Conservation (phyloP, 2,888 invertebrate genomes). For the Zele albiditarsus region DNA sequence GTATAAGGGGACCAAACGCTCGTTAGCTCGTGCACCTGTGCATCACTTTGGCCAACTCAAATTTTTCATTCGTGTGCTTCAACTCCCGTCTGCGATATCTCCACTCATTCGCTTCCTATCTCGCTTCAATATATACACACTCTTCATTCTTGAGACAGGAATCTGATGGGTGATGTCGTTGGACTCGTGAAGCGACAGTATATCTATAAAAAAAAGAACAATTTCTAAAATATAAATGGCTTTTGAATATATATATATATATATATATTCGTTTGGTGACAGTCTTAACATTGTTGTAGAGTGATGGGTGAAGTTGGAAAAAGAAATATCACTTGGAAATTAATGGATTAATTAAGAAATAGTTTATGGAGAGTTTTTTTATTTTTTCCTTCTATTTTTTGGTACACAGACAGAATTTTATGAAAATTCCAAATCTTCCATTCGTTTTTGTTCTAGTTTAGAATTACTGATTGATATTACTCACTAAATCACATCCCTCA, state of each 20-base stretch:
- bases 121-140: constrained; percentile 34
- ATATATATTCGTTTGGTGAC: too few relatives aligned
- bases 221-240: not conserved
- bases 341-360: too few relatives aligned
- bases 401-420: too few relatives aligned
- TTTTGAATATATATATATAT: not conserved
- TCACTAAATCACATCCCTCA: too few relatives aligned
- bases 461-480: too few relatives aligned
- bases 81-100: constrained; percentile 47
- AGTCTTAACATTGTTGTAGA: too few relatives aligned
- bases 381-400: too few relatives aligned
- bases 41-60: constrained; percentile 56
- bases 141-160: constrained; percentile 39
- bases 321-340: too few relatives aligned
- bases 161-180: constrained; percentile 27
- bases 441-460: too few relatives aligned
- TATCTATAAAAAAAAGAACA: not conserved
- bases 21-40: constrained; percentile 67
- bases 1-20: constrained; percentile 50
- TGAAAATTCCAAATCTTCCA: too few relatives aligned
- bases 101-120: constrained; percentile 51
- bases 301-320: too few relatives aligned
- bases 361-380: too few relatives aligned
- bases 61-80: constrained; percentile 65
- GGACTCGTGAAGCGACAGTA: not conserved